Evolutionary conservation across 2,797 vertebrate species (phyloP), one percentile per base, ranked within the genome.

Genomic region (Phataginus tetradactyla): DNA sequence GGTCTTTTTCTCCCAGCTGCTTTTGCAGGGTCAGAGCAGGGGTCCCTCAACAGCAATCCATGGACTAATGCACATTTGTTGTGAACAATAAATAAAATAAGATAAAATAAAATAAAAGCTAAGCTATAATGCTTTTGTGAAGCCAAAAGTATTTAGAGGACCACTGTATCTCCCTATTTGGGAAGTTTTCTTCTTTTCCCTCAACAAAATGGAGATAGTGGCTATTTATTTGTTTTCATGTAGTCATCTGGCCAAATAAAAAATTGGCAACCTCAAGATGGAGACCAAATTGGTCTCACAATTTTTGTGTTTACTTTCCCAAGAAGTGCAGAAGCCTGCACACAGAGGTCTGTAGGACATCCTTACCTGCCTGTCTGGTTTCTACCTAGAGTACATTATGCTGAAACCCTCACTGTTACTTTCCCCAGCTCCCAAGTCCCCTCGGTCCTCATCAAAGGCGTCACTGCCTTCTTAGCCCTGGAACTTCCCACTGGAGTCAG

Each of bases 341-440:
- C 4, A 17, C 0, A 0, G 4, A 37, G 17, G 32, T 27, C 18
- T 11, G 0, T 0, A 1, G 25, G 17, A 1, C 4, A 14, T 6
- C 8, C 63, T 25, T 6, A 2, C 27, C 17, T 2, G 21, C 23
- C 42, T 0, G 9, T 21, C 34, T 17, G 0, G 37, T 21, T 29
- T 32, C 64, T 5, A 1, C 55, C 37, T 57, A 3, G 17, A 12
- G 34, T 1, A 1, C 4, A 3, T 5, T 39, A 4, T 0, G 6
- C 4, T 14, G 1, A 53, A 37, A 45, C 3, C 9, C 9, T n/a
- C 14, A 0, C 3, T 1, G 1, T 57, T 23, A 2, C 5, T 12
- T 3, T 34, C 4, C 55, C 57, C 13, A 6, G 4, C 27, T 7
- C 15, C 55, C 7, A 1, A 0, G 4, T 27, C 78, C 10, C 4